Percentiles rank a stretch among this genome's conserved stretches.
Evolutionary conservation across 2,113 vertebrate species (phyloP).

Genomic region (Pelvicachromis taeniatus): DNA sequence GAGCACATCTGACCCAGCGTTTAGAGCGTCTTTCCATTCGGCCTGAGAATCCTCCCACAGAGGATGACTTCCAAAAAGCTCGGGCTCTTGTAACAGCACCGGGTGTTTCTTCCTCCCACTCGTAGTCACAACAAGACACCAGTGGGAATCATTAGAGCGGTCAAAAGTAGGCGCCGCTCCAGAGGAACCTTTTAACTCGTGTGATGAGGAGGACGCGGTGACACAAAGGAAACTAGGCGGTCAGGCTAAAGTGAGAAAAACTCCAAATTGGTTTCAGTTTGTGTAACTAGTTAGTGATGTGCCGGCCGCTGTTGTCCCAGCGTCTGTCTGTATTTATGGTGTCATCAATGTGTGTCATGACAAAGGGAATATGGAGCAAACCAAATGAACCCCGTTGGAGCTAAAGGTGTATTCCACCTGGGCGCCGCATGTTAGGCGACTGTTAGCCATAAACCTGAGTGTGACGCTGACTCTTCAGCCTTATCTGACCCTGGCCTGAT

Average conservation of each 20-base stretch:
- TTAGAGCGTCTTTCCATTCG: not conserved
- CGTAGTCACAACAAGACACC: not conserved
- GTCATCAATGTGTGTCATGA: constrained; percentile 12
- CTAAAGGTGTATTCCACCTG: not conserved
- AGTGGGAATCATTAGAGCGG: not conserved
- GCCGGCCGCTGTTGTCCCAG: not conserved
- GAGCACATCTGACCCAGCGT: not conserved
- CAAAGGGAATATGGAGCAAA: constrained; percentile 62
- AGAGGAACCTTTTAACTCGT: not conserved
- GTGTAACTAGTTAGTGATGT: constrained; percentile 1
- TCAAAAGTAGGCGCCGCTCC: not conserved
- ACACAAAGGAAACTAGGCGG: not conserved
- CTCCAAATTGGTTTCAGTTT: not conserved
- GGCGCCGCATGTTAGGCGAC: not conserved
- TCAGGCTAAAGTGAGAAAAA: not conserved
- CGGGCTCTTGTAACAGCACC: not conserved
- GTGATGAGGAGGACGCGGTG: constrained; percentile 4
- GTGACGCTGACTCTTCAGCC: not conserved
- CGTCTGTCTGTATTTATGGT: constrained; percentile 38
- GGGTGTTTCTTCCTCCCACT: not conserved
- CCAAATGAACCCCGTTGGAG: constrained; percentile 16
- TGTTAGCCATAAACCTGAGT: not conserved
- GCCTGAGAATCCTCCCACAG: not conserved
- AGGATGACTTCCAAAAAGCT: not conserved
- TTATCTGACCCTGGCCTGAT: not conserved